Evolutionary conservation across 2,888 invertebrate species (phyloP).

Genomic region (Drosophila barbarae): DNA sequence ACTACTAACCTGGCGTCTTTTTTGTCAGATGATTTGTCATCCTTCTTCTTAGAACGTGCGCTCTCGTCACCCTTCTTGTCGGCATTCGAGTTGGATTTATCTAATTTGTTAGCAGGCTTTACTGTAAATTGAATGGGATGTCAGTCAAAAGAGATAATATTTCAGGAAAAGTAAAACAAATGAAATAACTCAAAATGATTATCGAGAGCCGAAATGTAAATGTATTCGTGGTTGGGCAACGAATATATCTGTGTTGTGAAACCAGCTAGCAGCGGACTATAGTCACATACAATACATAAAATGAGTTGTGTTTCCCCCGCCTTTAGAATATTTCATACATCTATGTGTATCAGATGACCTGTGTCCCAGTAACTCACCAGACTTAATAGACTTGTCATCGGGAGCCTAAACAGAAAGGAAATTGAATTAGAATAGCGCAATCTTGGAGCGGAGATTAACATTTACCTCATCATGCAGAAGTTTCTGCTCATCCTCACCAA

Average conservation of each 20-base stretch:
- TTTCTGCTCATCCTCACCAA: constrained; percentile 89
- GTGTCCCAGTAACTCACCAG: constrained; percentile 80
- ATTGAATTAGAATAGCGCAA: constrained; percentile 8
- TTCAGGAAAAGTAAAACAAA: not conserved
- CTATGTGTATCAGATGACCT: not conserved
- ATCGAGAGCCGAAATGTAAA: not conserved
- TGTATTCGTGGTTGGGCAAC: not conserved
- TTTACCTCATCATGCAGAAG: constrained; percentile 88
- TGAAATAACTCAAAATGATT: no score
- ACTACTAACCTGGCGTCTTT: constrained; percentile 82
- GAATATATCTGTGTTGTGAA: not conserved
- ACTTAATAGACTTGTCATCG: constrained; percentile 82
- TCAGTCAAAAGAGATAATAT: not conserved
- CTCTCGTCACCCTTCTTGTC: constrained; percentile 69
- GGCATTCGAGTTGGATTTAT: constrained; percentile 57
- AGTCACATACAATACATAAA: not conserved
- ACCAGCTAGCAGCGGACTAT: not conserved
- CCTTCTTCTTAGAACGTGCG: constrained; percentile 72
- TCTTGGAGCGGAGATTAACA: not conserved
- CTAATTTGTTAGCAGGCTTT: constrained; percentile 55
- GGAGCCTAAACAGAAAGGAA: constrained; percentile 66
- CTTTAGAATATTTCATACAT: not conserved
- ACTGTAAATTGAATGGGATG: constrained; percentile 40
- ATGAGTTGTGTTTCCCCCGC: no score
- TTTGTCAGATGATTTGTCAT: constrained; percentile 80